These are phyloP conservation scores for Zenarchopterus dispar DNA, from an alignment of 2,797 vertebrate species.

Conservation along the genomic window DNA sequence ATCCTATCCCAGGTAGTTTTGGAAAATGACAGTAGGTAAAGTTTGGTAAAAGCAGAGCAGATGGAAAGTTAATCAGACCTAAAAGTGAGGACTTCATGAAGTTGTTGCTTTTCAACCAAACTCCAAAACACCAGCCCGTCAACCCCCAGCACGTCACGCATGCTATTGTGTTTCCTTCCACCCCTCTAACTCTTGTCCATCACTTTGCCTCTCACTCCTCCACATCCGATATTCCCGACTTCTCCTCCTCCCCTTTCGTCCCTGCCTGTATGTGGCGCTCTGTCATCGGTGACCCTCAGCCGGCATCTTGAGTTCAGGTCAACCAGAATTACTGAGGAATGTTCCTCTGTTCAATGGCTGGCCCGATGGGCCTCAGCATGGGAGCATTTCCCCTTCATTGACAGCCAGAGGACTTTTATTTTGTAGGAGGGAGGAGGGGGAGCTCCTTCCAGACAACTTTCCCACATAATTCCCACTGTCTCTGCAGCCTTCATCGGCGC, in stretches of 20 bases:
- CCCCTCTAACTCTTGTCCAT: slow-evolving; percentile 25
- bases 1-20: too few relatives aligned
- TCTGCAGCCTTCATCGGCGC: slow-evolving; percentile 32
- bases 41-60: too few relatives aligned
- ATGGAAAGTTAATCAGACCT: too few relatives aligned
- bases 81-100: too few relatives aligned
- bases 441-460: slow-evolving; percentile 59
- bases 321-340: slow-evolving; percentile 84
- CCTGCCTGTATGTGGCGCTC: slow-evolving; percentile 48
- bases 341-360: slow-evolving; percentile 69
- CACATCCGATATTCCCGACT: slow-evolving; percentile 53
- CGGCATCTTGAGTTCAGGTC: slow-evolving; percentile 71
- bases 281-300: slow-evolving; percentile 63
- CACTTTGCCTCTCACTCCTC: slow-evolving; percentile 48
- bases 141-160: slow-evolving; percentile 14
- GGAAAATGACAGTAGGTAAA: too few relatives aligned
- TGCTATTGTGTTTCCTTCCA: slow-evolving; percentile 28
- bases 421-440: slow-evolving; percentile 20
- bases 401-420: slow-evolving; percentile 71
- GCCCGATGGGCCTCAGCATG: slow-evolving; percentile 72
- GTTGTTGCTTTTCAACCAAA: too few relatives aligned
- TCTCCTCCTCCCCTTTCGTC: slow-evolving; percentile 24
- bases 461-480: slow-evolving; percentile 65
- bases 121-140: neutral
- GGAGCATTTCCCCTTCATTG: slow-evolving; percentile 73